Evolutionary conservation across 1,140 invertebrate genomes (phyloP).

Genomic region (Drosophila ogumai): DNA sequence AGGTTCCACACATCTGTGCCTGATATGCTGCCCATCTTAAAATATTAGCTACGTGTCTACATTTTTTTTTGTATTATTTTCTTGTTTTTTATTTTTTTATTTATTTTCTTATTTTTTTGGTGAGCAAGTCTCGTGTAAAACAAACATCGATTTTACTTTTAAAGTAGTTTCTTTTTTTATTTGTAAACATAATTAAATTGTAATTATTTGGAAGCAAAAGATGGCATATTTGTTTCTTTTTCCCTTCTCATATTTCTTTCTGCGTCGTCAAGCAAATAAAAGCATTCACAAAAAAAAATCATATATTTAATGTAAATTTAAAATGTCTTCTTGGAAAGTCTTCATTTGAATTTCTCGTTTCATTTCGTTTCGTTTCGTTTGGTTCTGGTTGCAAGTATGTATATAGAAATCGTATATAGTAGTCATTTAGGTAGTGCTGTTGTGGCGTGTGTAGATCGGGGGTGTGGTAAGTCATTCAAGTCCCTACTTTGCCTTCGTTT

Average conservation of each 20-base stretch:
- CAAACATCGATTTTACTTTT: constrained; percentile 76
- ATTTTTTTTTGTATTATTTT: constrained; percentile 5
- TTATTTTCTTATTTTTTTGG: constrained; percentile 19
- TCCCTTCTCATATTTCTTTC: constrained; percentile 26
- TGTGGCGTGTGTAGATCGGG: constrained; percentile 33
- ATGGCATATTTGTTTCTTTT: constrained; percentile 72
- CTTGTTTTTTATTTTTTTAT: constrained; percentile 1
- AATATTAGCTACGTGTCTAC: constrained; percentile 30
- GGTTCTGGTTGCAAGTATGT: constrained; percentile 24
- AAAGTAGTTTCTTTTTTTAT: constrained; percentile 63
- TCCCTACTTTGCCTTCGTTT: constrained; percentile 18
- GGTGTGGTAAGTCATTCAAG: constrained; percentile 37
- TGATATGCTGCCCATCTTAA: constrained; percentile 42
- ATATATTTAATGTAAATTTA: constrained; percentile 56
- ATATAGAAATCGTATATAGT: constrained; percentile 32
- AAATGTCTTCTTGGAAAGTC: constrained; percentile 77
- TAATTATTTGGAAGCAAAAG: constrained; percentile 81
- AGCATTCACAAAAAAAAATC: constrained; percentile 53
- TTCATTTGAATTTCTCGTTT: constrained; percentile 55
- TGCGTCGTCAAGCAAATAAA: constrained; percentile 43
- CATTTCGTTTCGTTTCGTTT: constrained; percentile 29
- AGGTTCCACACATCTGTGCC: constrained; percentile 36
- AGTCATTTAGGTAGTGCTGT: constrained; percentile 33
- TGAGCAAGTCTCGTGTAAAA: constrained; percentile 61
- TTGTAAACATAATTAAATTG: constrained; percentile 71